Base-by-base conservation (phyloP, 2,888 invertebrate species). In the Eristalis tenax region DNA sequence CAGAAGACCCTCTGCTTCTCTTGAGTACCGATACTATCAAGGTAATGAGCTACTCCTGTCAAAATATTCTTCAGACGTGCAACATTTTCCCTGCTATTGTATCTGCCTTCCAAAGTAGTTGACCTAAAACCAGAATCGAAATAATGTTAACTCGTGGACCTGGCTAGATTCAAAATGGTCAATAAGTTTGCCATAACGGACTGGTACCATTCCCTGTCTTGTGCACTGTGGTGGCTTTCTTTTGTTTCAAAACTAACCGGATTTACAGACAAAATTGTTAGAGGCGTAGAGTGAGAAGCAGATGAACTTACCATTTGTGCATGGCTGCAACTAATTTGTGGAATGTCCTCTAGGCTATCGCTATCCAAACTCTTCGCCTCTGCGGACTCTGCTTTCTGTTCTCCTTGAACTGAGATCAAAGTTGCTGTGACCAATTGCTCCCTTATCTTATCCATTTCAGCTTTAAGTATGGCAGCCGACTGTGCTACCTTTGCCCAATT, bases 171-270 rank as follows among this genome's bases (percentile, higher is more conserved):
- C 26, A 74, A 38, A 4, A 74, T 64, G 1, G 65, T 66, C 38
- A 75, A 5, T 28, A 75, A 59, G 2, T 40, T 66, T 22, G 66
- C 66, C 75, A 75, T 75, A 18, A 66, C 75, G 32, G 66, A 76
- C 68, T 22, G 18, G 15, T 76, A 22, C 22, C 57, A 13, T 15
- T 59, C 57, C 13, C 13, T 66, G 13, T 75, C 32, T 5, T 59
- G 40, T 18, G 18, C 8, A 22, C 28, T 32, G 13, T 35, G n/a
- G 8, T n/a, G 18, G 32, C 10, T n/a, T n/a, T n/a, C n/a, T n/a
- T n/a, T n/a, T n/a, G n/a, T 35, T 35, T 63, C 18, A 63, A 4
- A 13, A 35, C 35, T 43, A 1, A 22, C 18, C 28, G 43, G 4
- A 23, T 71, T 22, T 13, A n/a, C 59, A 69, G 32, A 13, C 35